phyloP scores from a whole-genome alignment of 1,140 invertebrate species.

The Dysdera silvatica region DNA sequence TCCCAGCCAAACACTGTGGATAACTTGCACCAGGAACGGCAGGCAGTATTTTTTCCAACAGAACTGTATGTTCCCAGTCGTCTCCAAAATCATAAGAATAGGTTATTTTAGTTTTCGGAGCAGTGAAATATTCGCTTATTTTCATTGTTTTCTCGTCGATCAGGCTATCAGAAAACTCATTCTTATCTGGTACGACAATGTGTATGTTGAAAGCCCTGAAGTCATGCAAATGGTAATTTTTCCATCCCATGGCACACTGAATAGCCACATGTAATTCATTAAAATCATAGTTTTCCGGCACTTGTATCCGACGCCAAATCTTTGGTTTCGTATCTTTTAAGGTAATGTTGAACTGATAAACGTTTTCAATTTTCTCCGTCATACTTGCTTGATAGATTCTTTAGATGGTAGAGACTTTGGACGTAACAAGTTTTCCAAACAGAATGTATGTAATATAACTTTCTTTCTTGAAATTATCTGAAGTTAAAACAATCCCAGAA shows the following conservation, averaged over 20 bases:
- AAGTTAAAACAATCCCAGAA: no score
- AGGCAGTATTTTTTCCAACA: not conserved
- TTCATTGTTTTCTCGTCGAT: not conserved
- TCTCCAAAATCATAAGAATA: conserved; percentile 8
- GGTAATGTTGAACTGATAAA: conserved; percentile 13
- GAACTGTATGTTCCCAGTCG: not conserved
- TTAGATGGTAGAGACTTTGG: no score
- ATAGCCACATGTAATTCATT: not conserved
- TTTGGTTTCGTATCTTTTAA: not conserved
- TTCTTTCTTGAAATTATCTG: no score
- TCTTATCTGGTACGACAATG: not conserved
- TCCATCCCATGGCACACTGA: conserved; percentile 4
- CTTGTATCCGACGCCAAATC: conserved; percentile 13
- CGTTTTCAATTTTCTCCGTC: no score
- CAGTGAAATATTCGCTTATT: not conserved
- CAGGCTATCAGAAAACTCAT: not conserved
- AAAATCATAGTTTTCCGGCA: not conserved
- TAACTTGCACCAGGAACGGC: not conserved
- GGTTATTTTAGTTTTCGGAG: not conserved
- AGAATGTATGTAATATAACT: no score
- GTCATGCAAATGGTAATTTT: not conserved
- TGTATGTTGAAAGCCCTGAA: not conserved
- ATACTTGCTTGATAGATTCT: no score
- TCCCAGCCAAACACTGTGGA: not conserved
- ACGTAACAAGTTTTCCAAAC: no score